These are phyloP conservation scores for Brachyptera putata DNA, from an alignment of 2,888 invertebrate species.

Conservation along the genomic window DNA sequence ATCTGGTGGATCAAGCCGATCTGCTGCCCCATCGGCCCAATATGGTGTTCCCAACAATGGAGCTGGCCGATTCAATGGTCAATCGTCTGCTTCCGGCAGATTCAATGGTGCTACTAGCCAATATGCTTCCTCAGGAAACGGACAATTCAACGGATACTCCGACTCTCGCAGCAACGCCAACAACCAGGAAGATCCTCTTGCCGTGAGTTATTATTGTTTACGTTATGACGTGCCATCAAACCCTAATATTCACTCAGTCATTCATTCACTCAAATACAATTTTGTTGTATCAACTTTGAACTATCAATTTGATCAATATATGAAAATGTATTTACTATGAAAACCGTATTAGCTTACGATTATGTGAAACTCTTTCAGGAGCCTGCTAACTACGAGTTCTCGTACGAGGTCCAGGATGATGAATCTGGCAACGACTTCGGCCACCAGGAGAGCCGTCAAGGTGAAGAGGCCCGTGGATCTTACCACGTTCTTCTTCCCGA, in stretches of 20 bases:
- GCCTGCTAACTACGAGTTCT: conserved; percentile 43
- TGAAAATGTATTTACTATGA: no score
- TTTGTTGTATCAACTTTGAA: no score
- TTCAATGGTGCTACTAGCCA: not conserved
- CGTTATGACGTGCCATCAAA: no score
- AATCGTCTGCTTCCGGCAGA: no score
- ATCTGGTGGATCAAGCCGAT: not conserved
- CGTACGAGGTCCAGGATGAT: conserved; percentile 43
- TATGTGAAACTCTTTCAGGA: conserved; percentile 36
- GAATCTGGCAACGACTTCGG: conserved; percentile 43
- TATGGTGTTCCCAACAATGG: not conserved
- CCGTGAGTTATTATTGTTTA: no score
- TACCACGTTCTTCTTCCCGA: conserved; percentile 45
- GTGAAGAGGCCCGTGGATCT: conserved; percentile 43
- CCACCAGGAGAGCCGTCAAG: conserved; percentile 44
- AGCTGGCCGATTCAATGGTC: not conserved
- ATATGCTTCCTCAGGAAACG: no score
- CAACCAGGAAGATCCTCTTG: no score
- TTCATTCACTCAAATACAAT: no score
- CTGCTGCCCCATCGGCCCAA: not conserved
- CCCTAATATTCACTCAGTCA: no score
- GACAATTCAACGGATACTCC: not conserved
- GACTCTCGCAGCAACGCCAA: no score
- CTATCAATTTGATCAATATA: no score
- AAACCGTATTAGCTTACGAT: not conserved